Evolutionary conservation across 2,888 invertebrate species (phyloP).

Genomic region (Trypoxylon attenuatum): DNA sequence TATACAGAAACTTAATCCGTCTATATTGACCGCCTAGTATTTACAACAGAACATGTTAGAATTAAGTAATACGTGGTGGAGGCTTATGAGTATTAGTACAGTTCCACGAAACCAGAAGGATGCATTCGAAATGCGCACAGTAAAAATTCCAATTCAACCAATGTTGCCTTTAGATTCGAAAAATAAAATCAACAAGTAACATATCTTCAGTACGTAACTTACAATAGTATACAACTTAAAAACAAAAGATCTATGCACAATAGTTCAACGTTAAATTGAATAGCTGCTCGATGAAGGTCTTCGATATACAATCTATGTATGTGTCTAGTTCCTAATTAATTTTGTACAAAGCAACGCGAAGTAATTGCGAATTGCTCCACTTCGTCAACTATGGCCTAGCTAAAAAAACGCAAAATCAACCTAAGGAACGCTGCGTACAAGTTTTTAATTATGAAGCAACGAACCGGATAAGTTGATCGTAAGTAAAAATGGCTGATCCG

Average conservation of each 20-base stretch:
- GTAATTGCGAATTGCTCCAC: background rate
- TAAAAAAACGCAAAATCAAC: background rate
- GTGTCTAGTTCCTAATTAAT: slow-evolving; percentile 30
- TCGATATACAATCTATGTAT: slow-evolving; percentile 18
- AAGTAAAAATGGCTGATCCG: background rate
- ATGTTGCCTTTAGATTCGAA: background rate
- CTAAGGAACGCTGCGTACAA: background rate
- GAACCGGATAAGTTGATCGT: background rate
- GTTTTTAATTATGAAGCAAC: background rate
- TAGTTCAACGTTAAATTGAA: slow-evolving; percentile 21
- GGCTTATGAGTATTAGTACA: background rate
- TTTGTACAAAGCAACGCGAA: slow-evolving; percentile 39
- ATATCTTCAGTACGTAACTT: slow-evolving; percentile 16
- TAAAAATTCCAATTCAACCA: background rate
- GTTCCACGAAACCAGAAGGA: slow-evolving; percentile 1
- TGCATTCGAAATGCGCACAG: slow-evolving; percentile 7
- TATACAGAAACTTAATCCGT: slow-evolving; percentile 9
- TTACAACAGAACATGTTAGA: background rate
- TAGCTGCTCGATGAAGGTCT: slow-evolving; percentile 56
- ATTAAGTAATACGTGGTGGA: background rate
- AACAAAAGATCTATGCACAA: slow-evolving; percentile 12
- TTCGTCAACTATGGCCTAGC: background rate
- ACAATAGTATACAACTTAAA: background rate
- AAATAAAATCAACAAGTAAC: slow-evolving; percentile 1
- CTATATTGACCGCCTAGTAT: slow-evolving; percentile 1